phyloP scores from a whole-genome alignment of 2,888 invertebrate genomes.

The Orthosia incerta region DNA sequence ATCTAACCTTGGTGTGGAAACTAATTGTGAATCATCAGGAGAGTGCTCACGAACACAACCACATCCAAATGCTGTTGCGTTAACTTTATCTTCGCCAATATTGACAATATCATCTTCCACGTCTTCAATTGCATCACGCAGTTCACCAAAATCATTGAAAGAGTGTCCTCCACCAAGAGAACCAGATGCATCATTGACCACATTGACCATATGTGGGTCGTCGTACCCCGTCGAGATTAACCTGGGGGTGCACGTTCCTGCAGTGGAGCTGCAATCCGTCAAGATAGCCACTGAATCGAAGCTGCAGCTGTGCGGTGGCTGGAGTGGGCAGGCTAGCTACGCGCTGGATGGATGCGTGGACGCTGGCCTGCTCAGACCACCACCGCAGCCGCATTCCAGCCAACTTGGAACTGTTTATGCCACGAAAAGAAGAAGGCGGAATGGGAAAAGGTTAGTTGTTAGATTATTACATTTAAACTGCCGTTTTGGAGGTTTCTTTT shows the following conservation, averaged over 20 bases:
- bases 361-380: constrained; percentile 94
- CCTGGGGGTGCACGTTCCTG: constrained; percentile 38
- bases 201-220: constrained; percentile 57
- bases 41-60: constrained; percentile 25
- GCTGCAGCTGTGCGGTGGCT: constrained; percentile 86
- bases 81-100: constrained; percentile 28
- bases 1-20: constrained; percentile 17
- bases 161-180: constrained; percentile 10
- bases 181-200: constrained; percentile 56
- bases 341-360: constrained; percentile 94
- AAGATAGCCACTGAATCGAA: constrained; percentile 89
- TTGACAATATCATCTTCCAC: constrained; percentile 43
- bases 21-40: constrained; percentile 10
- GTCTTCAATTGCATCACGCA: constrained; percentile 17
- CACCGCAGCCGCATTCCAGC: constrained; percentile 94
- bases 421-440: constrained; percentile 98
- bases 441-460: constrained; percentile 97
- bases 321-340: constrained; percentile 87
- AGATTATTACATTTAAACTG: background rate
- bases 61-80: constrained; percentile 62
- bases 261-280: constrained; percentile 77
- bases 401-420: constrained; percentile 99
- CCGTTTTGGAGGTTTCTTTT: background rate
- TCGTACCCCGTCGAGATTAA: constrained; percentile 47
- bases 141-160: constrained; percentile 26